These are phyloP conservation scores for Onychostoma macrolepis DNA, from an alignment of 2,113 vertebrate genomes.

Conservation along the genomic window DNA sequence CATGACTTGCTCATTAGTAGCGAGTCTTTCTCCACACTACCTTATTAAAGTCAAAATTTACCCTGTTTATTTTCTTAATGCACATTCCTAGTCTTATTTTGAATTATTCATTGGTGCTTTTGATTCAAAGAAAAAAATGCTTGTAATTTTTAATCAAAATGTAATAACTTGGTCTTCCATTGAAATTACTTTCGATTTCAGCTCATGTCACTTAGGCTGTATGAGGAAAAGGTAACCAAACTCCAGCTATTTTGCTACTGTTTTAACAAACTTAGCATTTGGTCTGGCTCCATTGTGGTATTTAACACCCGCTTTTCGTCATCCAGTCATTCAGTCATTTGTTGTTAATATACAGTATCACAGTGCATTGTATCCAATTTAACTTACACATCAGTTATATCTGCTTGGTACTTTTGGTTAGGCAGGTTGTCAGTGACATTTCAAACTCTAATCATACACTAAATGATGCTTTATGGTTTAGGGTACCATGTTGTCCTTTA, in stretches of 20 bases:
- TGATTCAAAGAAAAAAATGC: neutral
- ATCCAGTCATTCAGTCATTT: neutral
- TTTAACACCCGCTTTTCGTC: neutral
- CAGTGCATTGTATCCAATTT: neutral
- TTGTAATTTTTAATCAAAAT: neutral
- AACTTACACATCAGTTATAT: neutral
- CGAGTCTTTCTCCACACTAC: neutral
- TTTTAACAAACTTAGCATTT: conserved; percentile 3
- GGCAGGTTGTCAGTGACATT: neutral
- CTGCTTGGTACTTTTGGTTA: neutral
- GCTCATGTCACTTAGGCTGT: neutral
- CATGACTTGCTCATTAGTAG: neutral
- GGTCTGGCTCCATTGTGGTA: neutral
- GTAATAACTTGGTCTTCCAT: neutral
- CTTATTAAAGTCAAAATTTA: neutral
- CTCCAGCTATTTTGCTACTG: neutral
- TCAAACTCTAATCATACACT: neutral
- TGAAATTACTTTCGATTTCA: neutral
- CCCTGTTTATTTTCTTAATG: neutral
- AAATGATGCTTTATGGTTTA: neutral
- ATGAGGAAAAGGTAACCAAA: neutral
- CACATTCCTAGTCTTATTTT: neutral
- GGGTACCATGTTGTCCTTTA: neutral
- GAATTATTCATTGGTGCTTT: neutral
- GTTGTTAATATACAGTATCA: neutral